A percentile compares a stretch with the other conserved stretches of the same genome.
phyloP scores from a whole-genome alignment of 2,797 vertebrate genomes.

The Myotis vivesi region DNA sequence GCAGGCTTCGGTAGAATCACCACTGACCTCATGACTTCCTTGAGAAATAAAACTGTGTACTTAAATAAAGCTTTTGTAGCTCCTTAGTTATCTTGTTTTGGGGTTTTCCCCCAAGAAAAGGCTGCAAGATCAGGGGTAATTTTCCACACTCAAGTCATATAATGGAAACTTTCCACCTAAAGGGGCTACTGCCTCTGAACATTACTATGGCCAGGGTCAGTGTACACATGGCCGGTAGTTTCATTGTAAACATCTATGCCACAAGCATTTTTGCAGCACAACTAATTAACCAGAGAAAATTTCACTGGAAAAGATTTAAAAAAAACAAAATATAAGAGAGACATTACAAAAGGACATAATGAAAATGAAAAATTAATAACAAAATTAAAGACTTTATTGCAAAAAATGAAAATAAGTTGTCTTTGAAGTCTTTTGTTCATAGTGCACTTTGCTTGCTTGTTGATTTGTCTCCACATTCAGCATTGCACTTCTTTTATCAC shows the following conservation, averaged over 20 bases:
- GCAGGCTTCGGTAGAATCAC: not conserved
- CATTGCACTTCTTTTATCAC: not conserved
- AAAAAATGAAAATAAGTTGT: not conserved
- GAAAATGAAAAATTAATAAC: not conserved
- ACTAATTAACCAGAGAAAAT: not conserved
- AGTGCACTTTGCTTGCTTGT: not conserved
- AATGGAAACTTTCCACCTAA: not conserved
- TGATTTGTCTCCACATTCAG: not conserved
- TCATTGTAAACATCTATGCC: not conserved
- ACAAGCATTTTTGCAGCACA: not conserved
- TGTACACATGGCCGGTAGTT: not conserved
- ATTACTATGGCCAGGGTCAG: not conserved
- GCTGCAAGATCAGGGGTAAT: not conserved
- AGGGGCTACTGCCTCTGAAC: not conserved
- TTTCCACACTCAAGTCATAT: not conserved
- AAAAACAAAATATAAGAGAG: not conserved
- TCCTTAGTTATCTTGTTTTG: not conserved
- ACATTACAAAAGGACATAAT: not conserved
- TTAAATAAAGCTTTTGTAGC: not conserved
- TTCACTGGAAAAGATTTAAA: not conserved
- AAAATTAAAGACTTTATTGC: not conserved
- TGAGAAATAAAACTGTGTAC: constrained; percentile 13
- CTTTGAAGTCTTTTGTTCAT: not conserved
- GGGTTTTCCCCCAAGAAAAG: not conserved
- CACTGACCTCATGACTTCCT: not conserved